phyloP scores from a whole-genome alignment of 2,113 vertebrate genomes.

The Axis porcinus region DNA sequence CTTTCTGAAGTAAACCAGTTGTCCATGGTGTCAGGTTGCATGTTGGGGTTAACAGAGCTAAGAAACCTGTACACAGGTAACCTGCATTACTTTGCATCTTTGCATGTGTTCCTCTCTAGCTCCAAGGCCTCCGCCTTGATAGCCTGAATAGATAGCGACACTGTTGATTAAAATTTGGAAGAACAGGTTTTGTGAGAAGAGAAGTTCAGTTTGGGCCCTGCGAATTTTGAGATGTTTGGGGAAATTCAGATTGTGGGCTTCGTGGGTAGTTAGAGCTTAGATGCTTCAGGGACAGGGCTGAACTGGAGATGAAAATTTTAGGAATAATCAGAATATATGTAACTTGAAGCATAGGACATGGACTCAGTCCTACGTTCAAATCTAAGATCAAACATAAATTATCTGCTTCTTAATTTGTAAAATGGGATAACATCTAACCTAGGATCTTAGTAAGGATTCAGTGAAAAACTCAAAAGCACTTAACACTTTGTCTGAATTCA shows the following conservation, averaged over 20 bases:
- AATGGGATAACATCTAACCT: background rate
- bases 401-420: background rate
- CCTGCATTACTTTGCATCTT: background rate
- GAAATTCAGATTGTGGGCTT: background rate
- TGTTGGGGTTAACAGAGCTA: background rate
- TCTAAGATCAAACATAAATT: background rate
- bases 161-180: slow-evolving; percentile 8
- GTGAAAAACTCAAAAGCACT: background rate
- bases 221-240: slow-evolving; percentile 7
- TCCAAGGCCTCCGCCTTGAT: background rate
- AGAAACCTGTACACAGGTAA: background rate
- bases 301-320: slow-evolving; percentile 4
- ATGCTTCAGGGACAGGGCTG: background rate
- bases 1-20: background rate
- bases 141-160: background rate
- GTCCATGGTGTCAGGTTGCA: background rate
- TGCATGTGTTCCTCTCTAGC: background rate
- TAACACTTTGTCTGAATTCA: background rate
- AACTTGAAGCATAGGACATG: background rate
- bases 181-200: slow-evolving; percentile 24
- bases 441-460: slow-evolving; percentile 28
- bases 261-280: background rate
- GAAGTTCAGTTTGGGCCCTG: background rate
- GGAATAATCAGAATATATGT: slow-evolving; percentile 16
- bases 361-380: background rate